phyloP scores from a whole-genome alignment of 2,113 vertebrate genomes.

The Gnathonemus longibarbis region DNA sequence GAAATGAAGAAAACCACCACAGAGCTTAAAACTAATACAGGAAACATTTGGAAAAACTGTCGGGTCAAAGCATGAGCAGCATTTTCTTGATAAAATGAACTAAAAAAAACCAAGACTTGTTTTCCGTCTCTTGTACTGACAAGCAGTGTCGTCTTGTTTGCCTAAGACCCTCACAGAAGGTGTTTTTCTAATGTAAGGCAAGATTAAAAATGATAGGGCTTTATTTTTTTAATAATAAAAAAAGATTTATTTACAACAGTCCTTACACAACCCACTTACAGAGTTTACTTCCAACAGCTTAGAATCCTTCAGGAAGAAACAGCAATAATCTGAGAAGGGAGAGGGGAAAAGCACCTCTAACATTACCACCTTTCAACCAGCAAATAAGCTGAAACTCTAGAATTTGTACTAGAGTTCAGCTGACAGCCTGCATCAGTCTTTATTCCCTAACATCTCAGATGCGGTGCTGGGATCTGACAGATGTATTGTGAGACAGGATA shows the following conservation, averaged over 20 bases:
- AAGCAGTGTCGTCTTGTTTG: background rate
- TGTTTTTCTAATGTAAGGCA: background rate
- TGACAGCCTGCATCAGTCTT: background rate
- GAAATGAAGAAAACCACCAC: background rate
- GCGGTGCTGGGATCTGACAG: background rate
- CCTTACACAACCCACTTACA: background rate
- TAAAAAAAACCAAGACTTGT: background rate
- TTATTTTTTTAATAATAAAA: background rate
- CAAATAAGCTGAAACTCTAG: background rate
- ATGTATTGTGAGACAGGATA: background rate
- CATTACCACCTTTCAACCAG: background rate
- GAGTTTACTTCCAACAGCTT: background rate
- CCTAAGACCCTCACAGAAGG: background rate
- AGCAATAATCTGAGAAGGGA: background rate
- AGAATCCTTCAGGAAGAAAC: background rate
- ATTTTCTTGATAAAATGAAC: background rate
- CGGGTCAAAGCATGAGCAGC: accelerated
- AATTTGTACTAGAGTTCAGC: background rate
- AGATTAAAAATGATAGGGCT: conserved; percentile 5
- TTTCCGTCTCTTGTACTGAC: background rate
- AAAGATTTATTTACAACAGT: conserved; percentile 13
- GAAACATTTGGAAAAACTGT: background rate
- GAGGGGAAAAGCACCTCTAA: background rate
- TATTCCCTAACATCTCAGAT: background rate
- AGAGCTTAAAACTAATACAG: background rate